Percentiles rank a stretch among this genome's conserved stretches.
These are phyloP conservation scores for Ptychoptera albimana DNA, from an alignment of 2,888 invertebrate genomes.

Conservation along the genomic window DNA sequence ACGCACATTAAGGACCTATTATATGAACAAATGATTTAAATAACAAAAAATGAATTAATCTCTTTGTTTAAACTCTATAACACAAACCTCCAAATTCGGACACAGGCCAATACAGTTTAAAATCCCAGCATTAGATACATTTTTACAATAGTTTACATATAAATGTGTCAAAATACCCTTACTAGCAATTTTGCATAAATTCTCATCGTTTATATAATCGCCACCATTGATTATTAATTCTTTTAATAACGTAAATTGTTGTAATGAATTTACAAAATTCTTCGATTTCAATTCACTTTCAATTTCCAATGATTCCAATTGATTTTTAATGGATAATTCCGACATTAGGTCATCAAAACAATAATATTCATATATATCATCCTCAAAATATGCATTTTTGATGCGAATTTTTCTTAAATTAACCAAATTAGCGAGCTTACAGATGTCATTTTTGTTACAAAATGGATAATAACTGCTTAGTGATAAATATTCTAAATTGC, in stretches of 20 bases:
- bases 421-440: not conserved
- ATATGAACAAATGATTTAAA: no score
- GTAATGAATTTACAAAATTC: not conserved
- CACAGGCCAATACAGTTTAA: not conserved
- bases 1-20: no score
- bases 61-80: no score
- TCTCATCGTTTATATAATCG: not conserved
- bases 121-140: not conserved
- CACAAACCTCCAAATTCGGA: no score
- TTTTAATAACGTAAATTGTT: not conserved
- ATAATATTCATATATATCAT: not conserved
- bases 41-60: no score
- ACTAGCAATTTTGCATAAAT: not conserved
- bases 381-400: no score
- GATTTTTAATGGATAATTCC: not conserved
- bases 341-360: not conserved
- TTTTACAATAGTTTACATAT: not conserved
- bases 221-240: not conserved
- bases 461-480: not conserved
- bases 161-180: not conserved
- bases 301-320: constrained; percentile 1
- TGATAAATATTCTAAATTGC: not conserved
- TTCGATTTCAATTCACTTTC: not conserved
- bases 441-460: not conserved
- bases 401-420: not conserved